Evolutionary conservation across 2,113 vertebrate species (phyloP).

Genomic region (Protomyctophum bolini): DNA sequence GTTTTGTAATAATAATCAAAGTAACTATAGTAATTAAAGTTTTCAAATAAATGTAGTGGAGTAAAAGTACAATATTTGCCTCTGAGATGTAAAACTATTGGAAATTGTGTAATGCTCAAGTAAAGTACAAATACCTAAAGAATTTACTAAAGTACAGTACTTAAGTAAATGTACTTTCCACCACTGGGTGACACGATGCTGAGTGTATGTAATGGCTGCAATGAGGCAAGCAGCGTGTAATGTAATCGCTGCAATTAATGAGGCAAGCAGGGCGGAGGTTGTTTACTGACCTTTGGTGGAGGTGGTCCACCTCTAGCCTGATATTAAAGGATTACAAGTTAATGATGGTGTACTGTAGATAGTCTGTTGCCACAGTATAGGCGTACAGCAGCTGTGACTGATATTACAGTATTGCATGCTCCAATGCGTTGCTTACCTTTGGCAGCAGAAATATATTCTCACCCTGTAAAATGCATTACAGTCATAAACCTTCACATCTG

Average conservation of each 20-base stretch:
- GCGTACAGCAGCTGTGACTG: neutral
- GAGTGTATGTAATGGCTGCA: too few relatives aligned
- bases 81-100: too few relatives aligned
- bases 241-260: neutral
- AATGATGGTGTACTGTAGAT: neutral
- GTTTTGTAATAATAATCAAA: too few relatives aligned
- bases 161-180: too few relatives aligned
- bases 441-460: constrained; percentile 56
- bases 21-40: too few relatives aligned
- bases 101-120: too few relatives aligned
- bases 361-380: neutral
- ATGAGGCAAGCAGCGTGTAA: too few relatives aligned
- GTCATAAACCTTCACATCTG: neutral
- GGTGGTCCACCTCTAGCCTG: neutral
- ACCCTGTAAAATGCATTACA: constrained; percentile 44
- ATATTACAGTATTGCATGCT: neutral
- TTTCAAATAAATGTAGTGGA: too few relatives aligned
- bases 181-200: too few relatives aligned
- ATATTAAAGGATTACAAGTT: neutral
- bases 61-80: too few relatives aligned
- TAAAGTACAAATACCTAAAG: too few relatives aligned
- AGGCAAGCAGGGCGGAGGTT: neutral
- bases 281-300: neutral
- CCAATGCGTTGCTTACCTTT: constrained; percentile 35
- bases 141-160: too few relatives aligned